phyloP scores from a whole-genome alignment of 2,113 vertebrate genomes.

The Calonectris borealis region DNA sequence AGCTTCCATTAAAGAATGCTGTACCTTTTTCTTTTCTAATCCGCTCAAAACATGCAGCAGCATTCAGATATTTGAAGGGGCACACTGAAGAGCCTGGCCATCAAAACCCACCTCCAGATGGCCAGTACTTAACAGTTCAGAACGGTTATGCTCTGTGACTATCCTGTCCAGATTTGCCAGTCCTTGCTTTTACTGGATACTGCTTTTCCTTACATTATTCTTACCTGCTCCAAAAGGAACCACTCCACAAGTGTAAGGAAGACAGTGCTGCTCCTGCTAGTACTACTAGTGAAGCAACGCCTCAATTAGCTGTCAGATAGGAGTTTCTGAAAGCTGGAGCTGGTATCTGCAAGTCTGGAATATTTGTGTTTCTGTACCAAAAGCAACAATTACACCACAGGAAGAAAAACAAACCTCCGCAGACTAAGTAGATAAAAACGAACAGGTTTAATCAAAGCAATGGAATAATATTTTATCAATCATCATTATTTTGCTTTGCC shows the following conservation, averaged over 20 bases:
- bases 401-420: neutral
- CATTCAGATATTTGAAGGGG: neutral
- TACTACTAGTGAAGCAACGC: neutral
- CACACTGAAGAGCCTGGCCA: neutral
- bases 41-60: neutral
- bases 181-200: neutral
- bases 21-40: neutral
- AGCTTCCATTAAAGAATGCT: neutral
- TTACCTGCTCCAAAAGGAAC: neutral
- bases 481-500: neutral
- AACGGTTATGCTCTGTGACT: neutral
- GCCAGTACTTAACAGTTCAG: neutral
- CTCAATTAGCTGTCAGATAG: neutral
- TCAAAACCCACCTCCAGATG: neutral
- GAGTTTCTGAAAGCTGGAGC: neutral
- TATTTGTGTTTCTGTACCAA: neutral
- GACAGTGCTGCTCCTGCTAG: neutral
- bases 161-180: neutral
- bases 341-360: neutral
- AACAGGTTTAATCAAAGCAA: neutral
- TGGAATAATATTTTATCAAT: neutral
- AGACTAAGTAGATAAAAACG: neutral
- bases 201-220: neutral
- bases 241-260: accelerated
- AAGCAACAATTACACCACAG: neutral